Conservation (phyloP, 2,797 vertebrate species). For the Echeneis naucrates region DNA sequence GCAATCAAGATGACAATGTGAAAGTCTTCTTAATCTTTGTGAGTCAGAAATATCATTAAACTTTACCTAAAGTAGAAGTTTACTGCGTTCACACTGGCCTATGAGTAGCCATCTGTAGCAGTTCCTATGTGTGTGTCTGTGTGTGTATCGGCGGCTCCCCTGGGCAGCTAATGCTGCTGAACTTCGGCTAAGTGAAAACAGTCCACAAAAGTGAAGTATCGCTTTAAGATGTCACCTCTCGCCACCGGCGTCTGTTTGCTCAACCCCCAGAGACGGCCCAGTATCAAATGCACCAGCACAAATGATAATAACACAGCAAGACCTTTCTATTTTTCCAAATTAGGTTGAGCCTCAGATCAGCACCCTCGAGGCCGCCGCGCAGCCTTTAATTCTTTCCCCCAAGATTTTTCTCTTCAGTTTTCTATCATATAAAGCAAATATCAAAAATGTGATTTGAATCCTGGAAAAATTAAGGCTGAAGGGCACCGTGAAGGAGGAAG, state of each 20-base stretch:
- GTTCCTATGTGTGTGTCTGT: constrained; percentile 22
- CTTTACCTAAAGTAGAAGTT: constrained; percentile 39
- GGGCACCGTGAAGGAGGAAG: constrained; percentile 81
- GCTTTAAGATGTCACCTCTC: constrained; percentile 70
- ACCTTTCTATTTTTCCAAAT: constrained; percentile 86
- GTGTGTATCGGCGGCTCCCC: constrained; percentile 41
- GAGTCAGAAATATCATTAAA: constrained; percentile 57
- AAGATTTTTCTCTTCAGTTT: constrained; percentile 81
- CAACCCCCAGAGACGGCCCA: constrained; percentile 65
- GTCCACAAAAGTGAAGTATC: constrained; percentile 75
- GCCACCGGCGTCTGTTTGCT: constrained; percentile 75
- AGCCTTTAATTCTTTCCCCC: constrained; percentile 75
- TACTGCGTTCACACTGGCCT: constrained; percentile 25
- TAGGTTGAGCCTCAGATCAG: constrained; percentile 78
- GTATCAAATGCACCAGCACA: constrained; percentile 86
- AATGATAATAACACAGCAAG: constrained; percentile 85
- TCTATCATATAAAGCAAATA: constrained; percentile 90
- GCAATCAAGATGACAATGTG: constrained; percentile 67
- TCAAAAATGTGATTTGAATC: constrained; percentile 90
- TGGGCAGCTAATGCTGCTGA: constrained; percentile 57
- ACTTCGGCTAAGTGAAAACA: constrained; percentile 76
- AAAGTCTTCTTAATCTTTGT: constrained; percentile 62
- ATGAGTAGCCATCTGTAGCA: constrained; percentile 30
- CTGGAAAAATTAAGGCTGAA: constrained; percentile 81
- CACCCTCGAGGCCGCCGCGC: constrained; percentile 66